Conservation (phyloP, 2,113 vertebrate genomes). For the Urocolius indicus region DNA sequence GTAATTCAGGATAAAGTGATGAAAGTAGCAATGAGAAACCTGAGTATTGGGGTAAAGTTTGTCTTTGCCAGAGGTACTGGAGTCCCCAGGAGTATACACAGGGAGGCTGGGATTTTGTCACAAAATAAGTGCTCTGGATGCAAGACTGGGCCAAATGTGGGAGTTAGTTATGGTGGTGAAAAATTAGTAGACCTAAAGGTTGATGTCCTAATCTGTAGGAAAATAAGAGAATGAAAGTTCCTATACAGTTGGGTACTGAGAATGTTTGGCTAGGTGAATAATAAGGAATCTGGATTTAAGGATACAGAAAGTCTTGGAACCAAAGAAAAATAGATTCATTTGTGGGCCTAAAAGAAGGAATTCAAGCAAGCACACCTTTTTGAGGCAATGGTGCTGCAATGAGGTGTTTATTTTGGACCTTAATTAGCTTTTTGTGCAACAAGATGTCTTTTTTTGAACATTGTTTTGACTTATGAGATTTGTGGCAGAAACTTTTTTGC, state of each 20-base stretch:
- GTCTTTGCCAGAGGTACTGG: not conserved
- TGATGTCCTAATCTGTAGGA: fast-evolving
- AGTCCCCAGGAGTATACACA: not conserved
- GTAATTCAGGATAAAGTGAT: not conserved
- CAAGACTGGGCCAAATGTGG: not conserved
- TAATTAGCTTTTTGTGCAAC: not conserved
- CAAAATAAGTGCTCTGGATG: not conserved
- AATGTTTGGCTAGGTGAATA: not conserved
- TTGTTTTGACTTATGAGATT: not conserved
- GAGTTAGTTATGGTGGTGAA: not conserved
- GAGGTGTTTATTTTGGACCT: not conserved
- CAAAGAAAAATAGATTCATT: not conserved
- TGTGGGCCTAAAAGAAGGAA: not conserved
- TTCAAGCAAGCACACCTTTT: not conserved
- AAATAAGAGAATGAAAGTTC: not conserved
- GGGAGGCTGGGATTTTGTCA: not conserved
- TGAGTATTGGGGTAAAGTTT: not conserved
- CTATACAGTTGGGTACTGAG: not conserved
- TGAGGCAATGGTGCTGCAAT: not conserved
- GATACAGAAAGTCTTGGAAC: not conserved
- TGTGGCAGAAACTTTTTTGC: not conserved
- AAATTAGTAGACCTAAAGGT: not conserved
- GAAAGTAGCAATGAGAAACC: not conserved
- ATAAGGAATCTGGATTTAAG: not conserved
- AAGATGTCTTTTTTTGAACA: not conserved